Percentiles rank a stretch among this genome's conserved stretches.
Evolutionary conservation across 2,797 vertebrate genomes (phyloP).

Genomic region (Periparus ater): DNA sequence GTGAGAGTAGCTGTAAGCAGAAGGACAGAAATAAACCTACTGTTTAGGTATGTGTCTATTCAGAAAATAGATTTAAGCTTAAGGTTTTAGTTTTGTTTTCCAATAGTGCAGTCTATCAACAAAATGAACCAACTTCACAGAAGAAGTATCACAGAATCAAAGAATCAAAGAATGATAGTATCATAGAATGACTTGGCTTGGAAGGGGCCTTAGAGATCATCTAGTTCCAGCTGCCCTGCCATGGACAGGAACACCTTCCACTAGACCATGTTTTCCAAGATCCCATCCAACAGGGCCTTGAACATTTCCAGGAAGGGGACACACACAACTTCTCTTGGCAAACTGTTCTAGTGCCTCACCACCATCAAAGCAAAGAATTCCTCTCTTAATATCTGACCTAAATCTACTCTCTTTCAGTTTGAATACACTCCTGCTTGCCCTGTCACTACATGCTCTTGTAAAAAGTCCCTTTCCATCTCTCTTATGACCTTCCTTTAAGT

Average conservation of each 20-base stretch:
- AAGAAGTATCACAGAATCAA: neutral
- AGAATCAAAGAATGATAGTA: neutral
- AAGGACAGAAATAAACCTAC: neutral
- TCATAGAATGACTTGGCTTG: neutral
- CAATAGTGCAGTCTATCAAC: neutral
- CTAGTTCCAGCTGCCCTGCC: neutral
- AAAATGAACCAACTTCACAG: neutral
- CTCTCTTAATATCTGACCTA: neutral
- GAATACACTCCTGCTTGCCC: neutral
- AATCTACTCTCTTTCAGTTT: neutral
- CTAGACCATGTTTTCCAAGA: too few relatives aligned
- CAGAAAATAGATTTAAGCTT: neutral
- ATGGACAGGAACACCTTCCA: neutral
- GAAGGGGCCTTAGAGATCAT: neutral
- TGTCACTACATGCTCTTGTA: too few relatives aligned
- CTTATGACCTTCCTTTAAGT: neutral
- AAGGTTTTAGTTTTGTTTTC: neutral
- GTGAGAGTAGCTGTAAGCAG: neutral
- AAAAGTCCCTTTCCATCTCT: neutral
- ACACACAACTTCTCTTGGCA: accelerated
- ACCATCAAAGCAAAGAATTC: neutral
- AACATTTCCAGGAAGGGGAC: neutral
- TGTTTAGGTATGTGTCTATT: neutral
- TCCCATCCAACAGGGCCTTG: neutral
- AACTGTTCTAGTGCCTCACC: neutral